phyloP scores from a whole-genome alignment of 2,797 vertebrate species.

The Pantherophis vulpinus region DNA sequence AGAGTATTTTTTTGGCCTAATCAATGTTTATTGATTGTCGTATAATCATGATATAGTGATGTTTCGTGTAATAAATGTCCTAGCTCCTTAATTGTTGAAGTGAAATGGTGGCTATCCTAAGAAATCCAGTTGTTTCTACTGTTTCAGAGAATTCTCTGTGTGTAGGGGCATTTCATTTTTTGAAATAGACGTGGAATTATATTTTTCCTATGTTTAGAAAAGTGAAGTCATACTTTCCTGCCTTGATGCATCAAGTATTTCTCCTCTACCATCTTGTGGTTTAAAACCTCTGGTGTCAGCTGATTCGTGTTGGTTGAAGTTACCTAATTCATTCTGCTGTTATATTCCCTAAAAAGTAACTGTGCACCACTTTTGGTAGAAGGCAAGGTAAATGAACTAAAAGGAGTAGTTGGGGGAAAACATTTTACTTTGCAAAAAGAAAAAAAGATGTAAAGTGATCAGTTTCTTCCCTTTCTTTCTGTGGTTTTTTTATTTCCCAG shows the following conservation, averaged over 20 bases:
- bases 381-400: background rate
- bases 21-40: background rate
- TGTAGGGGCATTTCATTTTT: background rate
- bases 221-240: conserved; percentile 74
- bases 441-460: conserved; percentile 28
- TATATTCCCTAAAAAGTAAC: conserved; percentile 59
- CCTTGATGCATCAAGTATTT: conserved; percentile 51
- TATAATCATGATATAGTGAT: background rate
- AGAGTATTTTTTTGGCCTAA: background rate
- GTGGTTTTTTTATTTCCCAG: conserved; percentile 46
- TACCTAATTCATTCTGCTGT: conserved; percentile 49
- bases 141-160: background rate
- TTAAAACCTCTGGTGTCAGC: conserved; percentile 66
- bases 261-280: conserved; percentile 54
- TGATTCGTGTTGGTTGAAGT: conserved; percentile 61
- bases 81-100: background rate
- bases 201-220: conserved; percentile 38
- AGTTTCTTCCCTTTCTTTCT: conserved; percentile 34
- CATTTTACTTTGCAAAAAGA: conserved; percentile 31
- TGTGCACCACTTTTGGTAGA: conserved; percentile 35
- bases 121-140: background rate
- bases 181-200: background rate
- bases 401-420: background rate
- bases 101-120: background rate
- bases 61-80: background rate